A percentile compares a stretch with the other conserved stretches of the same genome.
Conservation (phyloP, 2,888 invertebrate genomes). For the Leptinotarsa juncta region DNA sequence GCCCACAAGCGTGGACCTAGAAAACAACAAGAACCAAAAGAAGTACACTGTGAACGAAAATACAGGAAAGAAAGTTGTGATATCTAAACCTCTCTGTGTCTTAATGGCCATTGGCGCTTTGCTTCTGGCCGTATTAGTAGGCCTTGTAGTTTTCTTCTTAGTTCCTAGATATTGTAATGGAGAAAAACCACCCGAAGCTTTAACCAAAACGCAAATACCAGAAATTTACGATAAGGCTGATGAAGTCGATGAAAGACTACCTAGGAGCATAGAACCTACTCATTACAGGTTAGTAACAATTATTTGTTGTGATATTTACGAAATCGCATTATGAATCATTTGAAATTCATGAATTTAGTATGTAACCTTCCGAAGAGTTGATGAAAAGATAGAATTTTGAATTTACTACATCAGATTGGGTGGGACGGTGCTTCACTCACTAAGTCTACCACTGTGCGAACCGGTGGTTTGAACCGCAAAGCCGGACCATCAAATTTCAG, state of each 20-base stretch:
- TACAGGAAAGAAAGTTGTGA: constrained; percentile 53
- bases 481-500: too few species aligned
- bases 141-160: constrained; percentile 62
- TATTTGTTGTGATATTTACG: neutral
- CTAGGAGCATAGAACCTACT: constrained; percentile 57
- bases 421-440: too few species aligned
- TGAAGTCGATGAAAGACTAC: constrained; percentile 56
- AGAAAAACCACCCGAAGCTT: constrained; percentile 43
- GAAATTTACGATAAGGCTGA: constrained; percentile 29
- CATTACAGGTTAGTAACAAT: constrained; percentile 59
- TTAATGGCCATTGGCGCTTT: constrained; percentile 62
- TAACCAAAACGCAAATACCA: constrained; percentile 30
- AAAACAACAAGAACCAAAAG: constrained; percentile 62
- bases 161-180: constrained; percentile 56
- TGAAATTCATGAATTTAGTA: too few species aligned
- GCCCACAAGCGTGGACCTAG: constrained; percentile 61
- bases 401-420: too few species aligned
- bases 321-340: too few species aligned
- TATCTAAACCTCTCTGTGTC: constrained; percentile 61
- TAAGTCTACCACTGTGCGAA: too few species aligned
- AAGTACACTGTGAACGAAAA: constrained; percentile 63
- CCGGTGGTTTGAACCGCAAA: too few species aligned
- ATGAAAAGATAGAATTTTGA: too few species aligned
- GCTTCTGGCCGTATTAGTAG: constrained; percentile 59
- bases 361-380: too few species aligned